These are phyloP conservation scores for Polypterus bichir DNA, from an alignment of 2,113 vertebrate species.

Conservation along the genomic window DNA sequence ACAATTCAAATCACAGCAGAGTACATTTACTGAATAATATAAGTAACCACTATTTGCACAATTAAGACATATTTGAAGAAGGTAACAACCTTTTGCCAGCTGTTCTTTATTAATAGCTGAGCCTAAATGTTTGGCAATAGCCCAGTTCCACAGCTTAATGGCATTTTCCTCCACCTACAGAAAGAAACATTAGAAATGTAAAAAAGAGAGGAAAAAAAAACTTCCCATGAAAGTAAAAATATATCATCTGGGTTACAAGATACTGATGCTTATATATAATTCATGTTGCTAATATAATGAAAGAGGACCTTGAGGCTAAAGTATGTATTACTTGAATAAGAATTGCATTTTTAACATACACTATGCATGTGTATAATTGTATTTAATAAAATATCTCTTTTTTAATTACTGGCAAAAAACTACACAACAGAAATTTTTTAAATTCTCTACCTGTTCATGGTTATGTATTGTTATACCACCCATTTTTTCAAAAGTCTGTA, in stretches of 20 bases:
- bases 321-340: neutral
- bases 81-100: conserved; percentile 59
- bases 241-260: too few species aligned
- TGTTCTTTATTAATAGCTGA: conserved; percentile 48
- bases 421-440: neutral
- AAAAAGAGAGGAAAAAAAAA: too few species aligned
- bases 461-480: too few species aligned
- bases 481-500: conserved; percentile 1
- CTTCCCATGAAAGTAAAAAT: too few species aligned
- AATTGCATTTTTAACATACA: conserved; percentile 14
- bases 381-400: neutral
- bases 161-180: conserved; percentile 67
- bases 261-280: too few species aligned
- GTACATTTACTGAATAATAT: conserved; percentile 21
- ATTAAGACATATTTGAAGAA: conserved; percentile 4
- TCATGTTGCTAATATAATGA: too few species aligned
- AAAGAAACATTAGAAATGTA: neutral
- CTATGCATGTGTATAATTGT: neutral
- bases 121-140: conserved; percentile 49
- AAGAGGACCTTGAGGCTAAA: too few species aligned
- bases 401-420: neutral
- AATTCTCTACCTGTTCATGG: conserved; percentile 18
- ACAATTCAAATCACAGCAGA: conserved; percentile 20
- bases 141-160: conserved; percentile 83
- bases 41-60: conserved; percentile 10